These are phyloP conservation scores for Chaetodon trifasciatus DNA, from an alignment of 2,797 vertebrate species.

Conservation along the genomic window DNA sequence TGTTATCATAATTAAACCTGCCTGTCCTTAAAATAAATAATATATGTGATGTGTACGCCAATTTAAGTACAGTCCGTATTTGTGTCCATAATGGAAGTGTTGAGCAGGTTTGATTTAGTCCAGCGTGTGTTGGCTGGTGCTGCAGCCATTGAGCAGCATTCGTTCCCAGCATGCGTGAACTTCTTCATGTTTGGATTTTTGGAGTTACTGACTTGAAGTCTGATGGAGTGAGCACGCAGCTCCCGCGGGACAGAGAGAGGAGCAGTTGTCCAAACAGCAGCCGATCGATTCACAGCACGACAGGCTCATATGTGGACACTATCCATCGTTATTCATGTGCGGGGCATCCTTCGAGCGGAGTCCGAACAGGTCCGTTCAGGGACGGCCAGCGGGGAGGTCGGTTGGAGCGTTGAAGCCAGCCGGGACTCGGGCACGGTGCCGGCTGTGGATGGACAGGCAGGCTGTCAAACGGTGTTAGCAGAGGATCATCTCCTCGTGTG, in stretches of 20 bases:
- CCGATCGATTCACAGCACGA: conserved; percentile 68
- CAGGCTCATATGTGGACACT: conserved; percentile 43
- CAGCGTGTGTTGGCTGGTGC: not conserved
- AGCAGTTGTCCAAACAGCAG: conserved; percentile 72
- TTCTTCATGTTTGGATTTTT: conserved; percentile 5
- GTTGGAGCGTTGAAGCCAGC: conserved; percentile 15
- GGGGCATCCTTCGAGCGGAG: conserved; percentile 30
- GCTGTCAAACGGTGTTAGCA: conserved; percentile 26
- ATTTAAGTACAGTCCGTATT: not conserved
- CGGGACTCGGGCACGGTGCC: conserved; percentile 34
- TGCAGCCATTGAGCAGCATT: not conserved
- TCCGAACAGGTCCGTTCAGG: conserved; percentile 26
- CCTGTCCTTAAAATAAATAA: not conserved
- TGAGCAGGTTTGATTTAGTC: not conserved
- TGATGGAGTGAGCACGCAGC: conserved; percentile 21
- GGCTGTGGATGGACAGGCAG: conserved; percentile 33
- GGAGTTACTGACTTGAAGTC: conserved; percentile 8
- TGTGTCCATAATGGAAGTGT: not conserved
- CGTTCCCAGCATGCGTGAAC: conserved; percentile 1
- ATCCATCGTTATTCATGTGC: conserved; percentile 56
- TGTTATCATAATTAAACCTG: conserved; percentile 4
- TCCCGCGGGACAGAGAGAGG: conserved; percentile 29
- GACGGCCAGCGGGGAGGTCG: conserved; percentile 26
- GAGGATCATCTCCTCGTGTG: not conserved
- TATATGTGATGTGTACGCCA: not conserved